These are phyloP conservation scores for Rhinolophus sinicus DNA, from an alignment of 2,113 vertebrate species.

Conservation along the genomic window DNA sequence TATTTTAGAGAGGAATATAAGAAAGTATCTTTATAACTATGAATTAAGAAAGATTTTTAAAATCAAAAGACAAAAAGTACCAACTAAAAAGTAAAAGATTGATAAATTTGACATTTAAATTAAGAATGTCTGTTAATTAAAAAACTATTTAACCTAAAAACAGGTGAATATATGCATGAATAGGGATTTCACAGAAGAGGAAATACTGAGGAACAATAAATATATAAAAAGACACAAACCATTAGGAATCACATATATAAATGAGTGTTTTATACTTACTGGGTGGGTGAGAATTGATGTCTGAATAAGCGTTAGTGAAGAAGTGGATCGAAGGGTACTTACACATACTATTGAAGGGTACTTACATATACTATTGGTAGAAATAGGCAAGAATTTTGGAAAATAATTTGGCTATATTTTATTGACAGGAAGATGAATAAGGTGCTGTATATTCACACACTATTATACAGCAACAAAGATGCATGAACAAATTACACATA, in stretches of 20 bases:
- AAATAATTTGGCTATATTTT: neutral
- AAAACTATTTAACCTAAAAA: neutral
- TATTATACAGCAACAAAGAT: neutral
- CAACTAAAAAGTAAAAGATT: neutral
- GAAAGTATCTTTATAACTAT: neutral
- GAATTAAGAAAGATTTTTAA: neutral
- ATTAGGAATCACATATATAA: neutral
- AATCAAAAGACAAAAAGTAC: neutral
- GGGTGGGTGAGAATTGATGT: neutral
- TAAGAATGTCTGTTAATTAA: neutral
- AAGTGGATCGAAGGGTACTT: neutral
- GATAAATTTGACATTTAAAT: constrained; percentile 28
- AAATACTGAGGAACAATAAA: neutral
- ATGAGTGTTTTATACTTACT: neutral
- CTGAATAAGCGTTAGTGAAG: neutral
- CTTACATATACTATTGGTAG: neutral
- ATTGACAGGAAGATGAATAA: neutral
- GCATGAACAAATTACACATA: neutral
- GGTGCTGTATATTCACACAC: neutral
- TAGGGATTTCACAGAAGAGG: neutral
- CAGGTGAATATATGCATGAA: neutral
- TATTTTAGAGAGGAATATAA: neutral
- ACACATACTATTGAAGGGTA: neutral
- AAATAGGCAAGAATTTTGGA: neutral
- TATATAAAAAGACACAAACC: neutral